phyloP scores from a whole-genome alignment of 2,797 vertebrate genomes.

The Melopsittacus undulatus region DNA sequence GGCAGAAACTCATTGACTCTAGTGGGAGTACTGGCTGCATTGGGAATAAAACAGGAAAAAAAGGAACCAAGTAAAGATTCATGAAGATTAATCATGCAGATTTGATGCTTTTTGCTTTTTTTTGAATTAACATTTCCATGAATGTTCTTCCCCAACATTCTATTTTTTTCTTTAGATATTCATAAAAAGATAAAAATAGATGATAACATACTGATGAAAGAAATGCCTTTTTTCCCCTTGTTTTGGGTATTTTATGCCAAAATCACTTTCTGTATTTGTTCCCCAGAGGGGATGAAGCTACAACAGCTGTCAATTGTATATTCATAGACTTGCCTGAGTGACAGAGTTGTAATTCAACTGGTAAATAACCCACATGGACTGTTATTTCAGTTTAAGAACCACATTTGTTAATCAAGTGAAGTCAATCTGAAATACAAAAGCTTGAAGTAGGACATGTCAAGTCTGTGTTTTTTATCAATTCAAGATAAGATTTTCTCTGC shows the following conservation, averaged over 20 bases:
- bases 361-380: not conserved
- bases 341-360: not conserved
- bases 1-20: not conserved
- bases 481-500: not conserved
- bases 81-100: not conserved
- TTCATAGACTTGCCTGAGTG: not conserved
- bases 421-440: not conserved
- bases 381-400: not conserved
- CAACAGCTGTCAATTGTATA: not conserved
- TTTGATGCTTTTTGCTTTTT: not conserved
- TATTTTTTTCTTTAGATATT: not conserved
- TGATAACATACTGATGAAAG: not conserved
- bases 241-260: not conserved
- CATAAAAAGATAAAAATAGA: not conserved
- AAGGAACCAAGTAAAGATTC: not conserved
- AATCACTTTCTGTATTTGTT: not conserved
- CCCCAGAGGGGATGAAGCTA: not conserved
- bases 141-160: not conserved
- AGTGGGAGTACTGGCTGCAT: not conserved
- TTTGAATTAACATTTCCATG: not conserved
- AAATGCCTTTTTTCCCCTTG: not conserved
- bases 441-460: not conserved
- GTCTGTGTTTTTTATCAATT: not conserved
- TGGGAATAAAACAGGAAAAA: accelerated
- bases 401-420: not conserved